Base-by-base conservation (phyloP, 2,113 vertebrate species). In the Menura novaehollandiae region DNA sequence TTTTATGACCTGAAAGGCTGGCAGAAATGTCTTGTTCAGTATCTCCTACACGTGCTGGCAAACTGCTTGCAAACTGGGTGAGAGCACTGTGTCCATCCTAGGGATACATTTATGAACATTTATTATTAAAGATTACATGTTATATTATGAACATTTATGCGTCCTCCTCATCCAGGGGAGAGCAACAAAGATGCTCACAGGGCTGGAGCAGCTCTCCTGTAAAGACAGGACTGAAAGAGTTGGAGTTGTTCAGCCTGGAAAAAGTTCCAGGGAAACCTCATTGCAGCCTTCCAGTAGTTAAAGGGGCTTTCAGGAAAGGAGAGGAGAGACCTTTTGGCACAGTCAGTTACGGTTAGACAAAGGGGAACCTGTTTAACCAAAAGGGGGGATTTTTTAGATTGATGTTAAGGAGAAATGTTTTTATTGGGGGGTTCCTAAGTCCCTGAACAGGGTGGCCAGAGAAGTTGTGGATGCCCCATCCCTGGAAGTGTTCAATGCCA, bases 1-100 rank as follows among this genome's bases (percentile, higher is more conserved):
- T 47, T 91, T 88, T 89, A 47, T 58, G 59, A 52, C 87, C 76
- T 91, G 75, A 96, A 97, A 84, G 72, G 37, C 74, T 96, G 91
- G 47, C 58, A 92, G 78, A 91, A 88, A 28, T 23, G 18, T 76
- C 10, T 9, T 67, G 55, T 46, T 85, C 37, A 32, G 1, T 76
- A 26, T 56, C 15, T 87, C 77, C 53, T 44, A 44, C 5, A 1
- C 19, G 2, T 84, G 52, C 49, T 75, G 43, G 52, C 14, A 2
- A 92, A 22, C 66, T 92, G 87, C 75, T 89, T 85, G 74, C 68
- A 33, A 64, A 83, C 44, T 77, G 62, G 20, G 28, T 52, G 23
- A 41, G 5, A 83, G 37, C 22, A 11, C 91, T 84, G 51, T 49
- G 24, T n/a, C 62, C 60, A 12, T 74, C 52, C 51, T 71, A 44